Percentiles rank a stretch among this genome's conserved stretches.
Evolutionary conservation across 2,888 invertebrate genomes (phyloP).

Genomic region (Lamproptera curius): DNA sequence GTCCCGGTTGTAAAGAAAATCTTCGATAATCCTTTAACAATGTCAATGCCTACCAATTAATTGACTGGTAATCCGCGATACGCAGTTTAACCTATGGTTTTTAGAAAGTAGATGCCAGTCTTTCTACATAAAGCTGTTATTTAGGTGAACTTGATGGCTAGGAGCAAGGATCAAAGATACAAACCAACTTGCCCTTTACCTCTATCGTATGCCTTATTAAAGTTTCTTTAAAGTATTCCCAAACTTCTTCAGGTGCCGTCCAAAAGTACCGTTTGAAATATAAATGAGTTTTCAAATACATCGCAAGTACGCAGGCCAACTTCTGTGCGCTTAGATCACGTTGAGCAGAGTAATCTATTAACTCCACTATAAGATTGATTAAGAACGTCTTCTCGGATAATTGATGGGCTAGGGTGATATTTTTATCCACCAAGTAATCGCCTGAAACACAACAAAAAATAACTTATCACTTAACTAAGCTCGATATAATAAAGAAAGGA

Average conservation of each 20-base stretch:
- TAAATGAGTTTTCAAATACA: conserved; percentile 52
- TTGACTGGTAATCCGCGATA: neutral
- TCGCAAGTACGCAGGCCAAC: conserved; percentile 48
- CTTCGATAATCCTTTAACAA: too few relatives aligned
- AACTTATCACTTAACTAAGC: too few relatives aligned
- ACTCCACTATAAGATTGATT: conserved; percentile 42
- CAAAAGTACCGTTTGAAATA: conserved; percentile 64
- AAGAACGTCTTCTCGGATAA: conserved; percentile 53
- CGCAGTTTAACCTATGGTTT: neutral
- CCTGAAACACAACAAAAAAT: too few relatives aligned
- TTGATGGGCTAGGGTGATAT: conserved; percentile 44
- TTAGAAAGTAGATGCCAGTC: neutral
- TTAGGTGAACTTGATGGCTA: too few relatives aligned
- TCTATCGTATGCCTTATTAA: conserved; percentile 63
- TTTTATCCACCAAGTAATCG: conserved; percentile 47
- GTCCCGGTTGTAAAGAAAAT: too few relatives aligned
- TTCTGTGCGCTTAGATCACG: conserved; percentile 48
- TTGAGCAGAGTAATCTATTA: conserved; percentile 56
- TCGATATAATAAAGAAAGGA: too few relatives aligned
- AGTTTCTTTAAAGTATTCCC: conserved; percentile 59
- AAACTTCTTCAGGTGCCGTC: conserved; percentile 47
- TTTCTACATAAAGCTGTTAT: too few relatives aligned
- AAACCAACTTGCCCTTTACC: too few relatives aligned
- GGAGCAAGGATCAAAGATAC: neutral
- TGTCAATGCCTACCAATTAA: too few relatives aligned